These are phyloP conservation scores for Ormyrus rosae DNA, from an alignment of 2,888 invertebrate species.

Conservation along the genomic window DNA sequence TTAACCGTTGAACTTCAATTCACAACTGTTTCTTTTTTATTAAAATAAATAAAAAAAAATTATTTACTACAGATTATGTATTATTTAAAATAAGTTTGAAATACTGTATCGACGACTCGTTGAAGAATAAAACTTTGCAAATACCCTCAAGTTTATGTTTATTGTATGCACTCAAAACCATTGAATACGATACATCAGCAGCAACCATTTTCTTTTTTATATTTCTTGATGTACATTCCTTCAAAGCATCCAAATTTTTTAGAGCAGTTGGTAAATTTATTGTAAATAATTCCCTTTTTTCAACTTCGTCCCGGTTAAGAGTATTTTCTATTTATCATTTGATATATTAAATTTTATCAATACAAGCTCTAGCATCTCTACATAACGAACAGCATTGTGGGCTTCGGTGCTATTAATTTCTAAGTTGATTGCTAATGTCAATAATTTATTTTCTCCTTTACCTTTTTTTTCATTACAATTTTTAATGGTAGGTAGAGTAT, in stretches of 20 bases:
- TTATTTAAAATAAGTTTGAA: too few species aligned
- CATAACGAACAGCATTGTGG: slow-evolving; percentile 28
- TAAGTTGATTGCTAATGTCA: background rate
- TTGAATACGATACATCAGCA: slow-evolving; percentile 6
- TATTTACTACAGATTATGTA: too few species aligned
- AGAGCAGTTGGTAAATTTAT: background rate
- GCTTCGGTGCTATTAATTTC: slow-evolving; percentile 3
- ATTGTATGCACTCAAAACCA: too few species aligned
- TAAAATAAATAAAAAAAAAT: too few species aligned
- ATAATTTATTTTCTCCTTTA: slow-evolving; percentile 31
- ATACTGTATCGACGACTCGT: too few species aligned
- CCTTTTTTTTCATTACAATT: slow-evolving; percentile 19
- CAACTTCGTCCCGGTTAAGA: background rate
- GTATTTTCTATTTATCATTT: background rate
- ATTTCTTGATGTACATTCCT: slow-evolving; percentile 6
- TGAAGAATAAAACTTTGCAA: too few species aligned
- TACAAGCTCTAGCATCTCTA: slow-evolving; percentile 9
- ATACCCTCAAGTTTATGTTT: too few species aligned
- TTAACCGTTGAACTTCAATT: too few species aligned
- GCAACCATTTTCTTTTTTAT: slow-evolving; percentile 19
- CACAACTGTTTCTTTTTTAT: too few species aligned
- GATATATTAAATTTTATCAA: background rate
- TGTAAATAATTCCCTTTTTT: slow-evolving; percentile 3
- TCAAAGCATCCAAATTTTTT: slow-evolving; percentile 12
- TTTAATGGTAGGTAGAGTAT: slow-evolving; percentile 44